A percentile compares a stretch with the other conserved stretches of the same genome.
These are phyloP conservation scores for Zaprionus africanus DNA, from an alignment of 1,140 invertebrate species.

Conservation along the genomic window DNA sequence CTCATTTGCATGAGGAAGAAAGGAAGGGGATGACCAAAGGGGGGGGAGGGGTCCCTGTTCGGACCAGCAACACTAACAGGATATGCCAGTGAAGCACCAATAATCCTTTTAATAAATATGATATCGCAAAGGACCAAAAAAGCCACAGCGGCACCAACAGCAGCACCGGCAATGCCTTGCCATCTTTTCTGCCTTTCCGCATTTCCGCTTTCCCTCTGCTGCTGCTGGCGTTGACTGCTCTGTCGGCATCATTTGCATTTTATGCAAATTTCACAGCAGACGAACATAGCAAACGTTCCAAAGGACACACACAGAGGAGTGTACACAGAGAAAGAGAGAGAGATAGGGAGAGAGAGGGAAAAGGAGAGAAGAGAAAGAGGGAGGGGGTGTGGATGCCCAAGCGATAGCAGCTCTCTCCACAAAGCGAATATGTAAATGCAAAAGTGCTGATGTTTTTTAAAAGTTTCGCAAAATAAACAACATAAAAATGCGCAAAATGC, in stretches of 20 bases:
- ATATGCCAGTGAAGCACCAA: conserved; percentile 83
- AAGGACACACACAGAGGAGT: conserved; percentile 62
- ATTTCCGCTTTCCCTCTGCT: conserved; percentile 1
- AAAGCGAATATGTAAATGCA: conserved; percentile 80
- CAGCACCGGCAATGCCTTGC: conserved; percentile 52
- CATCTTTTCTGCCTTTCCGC: conserved; percentile 18
- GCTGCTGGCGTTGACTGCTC: conserved; percentile 15
- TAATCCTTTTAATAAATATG: conserved; percentile 84
- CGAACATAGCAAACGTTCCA: conserved; percentile 69
- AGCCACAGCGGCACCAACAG: conserved; percentile 72
- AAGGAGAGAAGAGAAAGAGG: neutral
- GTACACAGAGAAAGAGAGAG: neutral
- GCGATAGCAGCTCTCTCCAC: conserved; percentile 33
- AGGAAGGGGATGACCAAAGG: neutral
- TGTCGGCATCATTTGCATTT: conserved; percentile 81
- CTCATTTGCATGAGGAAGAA: conserved; percentile 72
- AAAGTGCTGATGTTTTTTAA: conserved; percentile 79
- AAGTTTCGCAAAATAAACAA: conserved; percentile 81
- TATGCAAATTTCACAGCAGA: conserved; percentile 82
- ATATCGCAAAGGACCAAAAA: conserved; percentile 83
- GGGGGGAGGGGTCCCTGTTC: neutral
- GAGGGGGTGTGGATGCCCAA: neutral
- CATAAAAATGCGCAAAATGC: conserved; percentile 77
- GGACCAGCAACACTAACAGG: conserved; percentile 73
- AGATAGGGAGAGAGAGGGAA: neutral